Base-by-base conservation (phyloP, 2,888 invertebrate species). In the Lithophane leautieri region DNA sequence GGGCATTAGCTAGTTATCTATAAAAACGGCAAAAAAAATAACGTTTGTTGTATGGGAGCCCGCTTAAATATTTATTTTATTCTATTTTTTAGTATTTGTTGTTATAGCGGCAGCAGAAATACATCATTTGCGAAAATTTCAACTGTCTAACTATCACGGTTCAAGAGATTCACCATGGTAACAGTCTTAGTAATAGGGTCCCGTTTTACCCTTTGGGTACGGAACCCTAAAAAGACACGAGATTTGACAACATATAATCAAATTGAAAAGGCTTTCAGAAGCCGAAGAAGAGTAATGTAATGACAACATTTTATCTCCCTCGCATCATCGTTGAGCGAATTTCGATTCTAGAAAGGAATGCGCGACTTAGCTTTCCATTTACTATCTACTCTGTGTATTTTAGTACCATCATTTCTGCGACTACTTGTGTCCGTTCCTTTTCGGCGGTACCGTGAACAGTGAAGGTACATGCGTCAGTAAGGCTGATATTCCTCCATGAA, bases 401-500 rank as follows among this genome's bases (percentile, higher is more conserved):
- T 14, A n/a, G 8, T 56, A 19, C 34, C 3, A 50, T n/a, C 0
- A 47, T 0, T 52, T 42, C 9, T 62, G 28, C 11, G 8, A 22
- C 70, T 88, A 87, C 68, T 87, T 87, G 42, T 88, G 82, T 7
- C 86, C 89, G 52, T 85, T 87, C 63, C 86, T 82, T 66, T 87
- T 87, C 19, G 92, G 90, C 12, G 95, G 95, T 22, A 91, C 90
- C 0, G 91, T 92, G 91, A 95, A 96, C 47, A 97, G 93, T 8
- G 97, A 97, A 0, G 98, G 97, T 71, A 97, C 97, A 83, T 97
- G 97, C 6, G 97, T 94, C 78, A 97, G 96, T 67, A 99, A 96
- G n/a, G 98, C 97, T 84, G 98, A 97, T 88, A 99, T 98, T 63
- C 99, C 99, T 73, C 98, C 98, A 94, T 99, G 98, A 22, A 99